Evolutionary conservation across 2,113 vertebrate species (phyloP), one percentile per base, ranked within the genome.

Genomic region (Periophthalmus modestus): DNA sequence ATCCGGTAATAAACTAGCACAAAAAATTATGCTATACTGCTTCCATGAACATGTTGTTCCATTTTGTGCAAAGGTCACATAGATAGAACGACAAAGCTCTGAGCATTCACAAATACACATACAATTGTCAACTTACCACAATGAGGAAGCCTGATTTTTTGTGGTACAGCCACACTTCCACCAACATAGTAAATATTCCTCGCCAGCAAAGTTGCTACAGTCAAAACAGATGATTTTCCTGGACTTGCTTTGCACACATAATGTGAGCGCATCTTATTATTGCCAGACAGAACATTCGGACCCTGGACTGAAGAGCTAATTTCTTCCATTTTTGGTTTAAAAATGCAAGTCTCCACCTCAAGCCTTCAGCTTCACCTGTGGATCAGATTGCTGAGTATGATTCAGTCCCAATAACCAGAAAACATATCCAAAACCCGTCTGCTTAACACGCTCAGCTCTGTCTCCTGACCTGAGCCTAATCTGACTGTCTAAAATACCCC

Each of bases 101-200:
- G 23, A 15, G 33, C 21, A 66, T 28, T 21, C 18, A n/a, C 4
- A 67, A 47, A 67, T 7, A 19, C 15, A 1, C 10, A 47, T 33
- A 67, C 19, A 10, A 23, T 68, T 58, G 43, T 61, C 13, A 39
- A 92, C 95, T 92, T 89, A 96, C 95, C 95, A 89, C 87, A 87
- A 62, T 91, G 93, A 12, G 87, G 90, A 75, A 96, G 89, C 69
- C 89, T 90, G 73, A 89, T 92, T 78, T 91, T 93, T 57, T 93
- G 91, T 5, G 94, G 92, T 19, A 93, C 78, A 5, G 89, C 94
- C 88, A 95, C 66, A 0, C 88, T 94, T 62, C 94, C 94, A 69
- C 94, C 89, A 80, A 95, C 81, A 4, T 90, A 93, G 86, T 77
- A 93, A 24, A 93, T 70, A 66, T 90, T 92, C 0, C 90, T 87